These are phyloP conservation scores for Aethina tumida DNA, from an alignment of 1,140 invertebrate species.

Conservation along the genomic window DNA sequence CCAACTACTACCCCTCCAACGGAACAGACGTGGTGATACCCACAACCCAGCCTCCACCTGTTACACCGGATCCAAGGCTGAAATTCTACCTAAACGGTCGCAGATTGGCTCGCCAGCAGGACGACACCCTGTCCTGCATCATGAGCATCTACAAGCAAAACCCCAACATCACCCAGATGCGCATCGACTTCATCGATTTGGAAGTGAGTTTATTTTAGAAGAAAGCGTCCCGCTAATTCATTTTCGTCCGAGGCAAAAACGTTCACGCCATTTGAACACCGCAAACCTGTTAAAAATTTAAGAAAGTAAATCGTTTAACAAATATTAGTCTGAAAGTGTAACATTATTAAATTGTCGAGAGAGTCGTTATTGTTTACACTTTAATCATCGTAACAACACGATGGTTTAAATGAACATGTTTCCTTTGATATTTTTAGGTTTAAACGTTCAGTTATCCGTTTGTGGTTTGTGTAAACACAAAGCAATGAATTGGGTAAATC, in stretches of 20 bases:
- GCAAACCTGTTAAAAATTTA: constrained; percentile 1
- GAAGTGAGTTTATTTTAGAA: constrained; percentile 41
- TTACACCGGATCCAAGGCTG: constrained; percentile 25
- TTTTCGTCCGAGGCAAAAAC: neutral
- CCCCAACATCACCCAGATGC: constrained; percentile 50
- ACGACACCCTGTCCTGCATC: constrained; percentile 44
- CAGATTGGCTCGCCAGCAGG: constrained; percentile 10
- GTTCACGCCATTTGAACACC: neutral
- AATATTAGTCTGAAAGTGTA: too few relatives aligned
- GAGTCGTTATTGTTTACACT: too few relatives aligned
- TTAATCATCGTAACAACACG: too few relatives aligned
- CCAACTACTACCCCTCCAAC: constrained; percentile 32
- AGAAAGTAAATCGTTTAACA: too few relatives aligned
- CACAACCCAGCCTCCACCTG: constrained; percentile 15
- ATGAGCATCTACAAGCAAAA: constrained; percentile 50
- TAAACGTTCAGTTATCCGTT: too few relatives aligned
- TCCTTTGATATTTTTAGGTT: too few relatives aligned
- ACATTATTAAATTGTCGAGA: too few relatives aligned
- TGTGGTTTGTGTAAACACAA: too few relatives aligned
- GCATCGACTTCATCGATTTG: constrained; percentile 58
- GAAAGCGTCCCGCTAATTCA: constrained; percentile 6
- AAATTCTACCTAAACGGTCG: constrained; percentile 2
- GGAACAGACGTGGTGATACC: constrained; percentile 26
- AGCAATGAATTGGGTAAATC: too few relatives aligned
- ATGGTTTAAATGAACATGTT: too few relatives aligned